These are phyloP conservation scores for Drosophila falleni DNA, from an alignment of 2,888 invertebrate species.

Conservation along the genomic window DNA sequence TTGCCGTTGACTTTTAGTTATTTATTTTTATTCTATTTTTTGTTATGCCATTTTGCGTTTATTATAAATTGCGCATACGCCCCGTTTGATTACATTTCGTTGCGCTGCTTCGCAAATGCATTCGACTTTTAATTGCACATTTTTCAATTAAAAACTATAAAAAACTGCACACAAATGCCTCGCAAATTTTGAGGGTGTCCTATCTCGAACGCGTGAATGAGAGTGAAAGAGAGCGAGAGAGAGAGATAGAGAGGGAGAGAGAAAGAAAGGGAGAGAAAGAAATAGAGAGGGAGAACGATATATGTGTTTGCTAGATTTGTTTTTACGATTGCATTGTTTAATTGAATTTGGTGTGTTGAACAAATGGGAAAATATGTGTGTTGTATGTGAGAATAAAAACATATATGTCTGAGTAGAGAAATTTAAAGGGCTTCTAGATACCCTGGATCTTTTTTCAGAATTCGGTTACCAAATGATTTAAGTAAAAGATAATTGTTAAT, in stretches of 20 bases:
- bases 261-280: neutral
- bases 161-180: slow-evolving; percentile 28
- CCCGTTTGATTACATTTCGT: slow-evolving; percentile 37
- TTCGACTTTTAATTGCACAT: slow-evolving; percentile 71
- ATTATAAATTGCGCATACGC: slow-evolving; percentile 67
- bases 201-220: neutral
- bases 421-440: slow-evolving; percentile 1
- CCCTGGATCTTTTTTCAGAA: neutral
- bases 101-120: slow-evolving; percentile 42
- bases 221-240: neutral
- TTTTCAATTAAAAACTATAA: slow-evolving; percentile 74
- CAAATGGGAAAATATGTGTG: slow-evolving; percentile 46
- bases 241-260: neutral
- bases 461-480: neutral
- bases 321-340: slow-evolving; percentile 74
- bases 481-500: too few relatives aligned
- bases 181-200: slow-evolving; percentile 34
- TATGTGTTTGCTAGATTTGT: slow-evolving; percentile 58
- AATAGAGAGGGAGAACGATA: slow-evolving; percentile 6
- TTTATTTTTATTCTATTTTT: neutral
- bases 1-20: slow-evolving; percentile 62
- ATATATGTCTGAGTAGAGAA: neutral
- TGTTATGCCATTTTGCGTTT: slow-evolving; percentile 12
- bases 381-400: slow-evolving; percentile 17
- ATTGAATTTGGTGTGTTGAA: slow-evolving; percentile 66